A percentile compares a stretch with the other conserved stretches of the same genome.
These are phyloP conservation scores for Marasmarcha lunaedactyla DNA, from an alignment of 2,888 invertebrate genomes.

Conservation along the genomic window DNA sequence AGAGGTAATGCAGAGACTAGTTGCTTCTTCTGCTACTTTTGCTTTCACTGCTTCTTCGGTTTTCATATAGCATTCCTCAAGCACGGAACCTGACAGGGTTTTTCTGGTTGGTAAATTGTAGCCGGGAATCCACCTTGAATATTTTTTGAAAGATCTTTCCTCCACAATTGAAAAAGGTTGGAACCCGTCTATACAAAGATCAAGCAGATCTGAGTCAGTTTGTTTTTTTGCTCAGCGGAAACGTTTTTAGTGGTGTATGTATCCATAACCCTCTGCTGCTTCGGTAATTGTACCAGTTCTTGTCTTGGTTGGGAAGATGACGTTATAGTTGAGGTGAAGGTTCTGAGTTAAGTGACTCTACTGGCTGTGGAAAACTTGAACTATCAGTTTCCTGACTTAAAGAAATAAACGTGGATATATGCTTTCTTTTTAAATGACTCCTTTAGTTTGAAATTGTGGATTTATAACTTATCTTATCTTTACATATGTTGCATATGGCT, in stretches of 20 bases:
- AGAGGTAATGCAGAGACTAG: slow-evolving; percentile 16
- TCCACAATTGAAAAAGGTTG: slow-evolving; percentile 20
- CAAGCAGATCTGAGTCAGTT: slow-evolving; percentile 9
- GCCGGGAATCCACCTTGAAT: slow-evolving; percentile 18
- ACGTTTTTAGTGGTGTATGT: slow-evolving; percentile 10
- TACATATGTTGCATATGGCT: slow-evolving; percentile 9
- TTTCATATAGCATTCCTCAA: slow-evolving; percentile 7
- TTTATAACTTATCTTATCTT: slow-evolving; percentile 6
- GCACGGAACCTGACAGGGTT: slow-evolving; percentile 13
- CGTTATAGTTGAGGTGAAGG: too few species aligned
- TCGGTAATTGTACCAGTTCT: not conserved
- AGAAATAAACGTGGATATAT: slow-evolving; percentile 1
- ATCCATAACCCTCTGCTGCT: slow-evolving; percentile 7
- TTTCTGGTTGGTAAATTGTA: slow-evolving; percentile 18
- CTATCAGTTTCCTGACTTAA: not conserved
- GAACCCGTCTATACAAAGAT: slow-evolving; percentile 13
- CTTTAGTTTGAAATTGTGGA: slow-evolving; percentile 7
- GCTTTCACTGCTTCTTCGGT: not conserved
- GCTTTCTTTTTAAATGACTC: slow-evolving; percentile 8
- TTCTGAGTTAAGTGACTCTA: too few species aligned
- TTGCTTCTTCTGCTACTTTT: slow-evolving; percentile 5
- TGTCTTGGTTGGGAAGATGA: too few species aligned
- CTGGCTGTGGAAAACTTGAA: too few species aligned
- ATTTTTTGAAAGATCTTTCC: slow-evolving; percentile 17
- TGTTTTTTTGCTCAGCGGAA: slow-evolving; percentile 10